Evolutionary conservation across 1,140 invertebrate genomes (phyloP).

Genomic region (Drosophila watanabei): DNA sequence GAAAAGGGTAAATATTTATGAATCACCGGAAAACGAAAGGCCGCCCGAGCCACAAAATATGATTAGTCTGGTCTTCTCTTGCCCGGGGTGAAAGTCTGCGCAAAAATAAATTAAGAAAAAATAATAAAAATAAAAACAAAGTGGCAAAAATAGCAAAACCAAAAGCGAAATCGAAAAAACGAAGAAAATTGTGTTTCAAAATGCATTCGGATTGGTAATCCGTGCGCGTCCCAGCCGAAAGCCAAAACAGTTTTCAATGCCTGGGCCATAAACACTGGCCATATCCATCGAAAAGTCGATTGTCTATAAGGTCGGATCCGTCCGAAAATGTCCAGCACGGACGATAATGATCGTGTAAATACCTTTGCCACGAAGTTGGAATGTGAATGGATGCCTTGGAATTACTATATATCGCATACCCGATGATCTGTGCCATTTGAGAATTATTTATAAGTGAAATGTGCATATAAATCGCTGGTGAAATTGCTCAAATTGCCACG

Average conservation of each 20-base stretch:
- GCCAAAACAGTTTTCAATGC: constrained; percentile 71
- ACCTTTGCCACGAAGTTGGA: constrained; percentile 26
- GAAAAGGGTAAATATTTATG: constrained; percentile 80
- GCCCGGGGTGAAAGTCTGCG: constrained; percentile 65
- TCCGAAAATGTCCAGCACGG: constrained; percentile 36
- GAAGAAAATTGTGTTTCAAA: constrained; percentile 39
- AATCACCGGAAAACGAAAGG: constrained; percentile 14
- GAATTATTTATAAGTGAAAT: constrained; percentile 25
- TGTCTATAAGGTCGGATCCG: constrained; percentile 27
- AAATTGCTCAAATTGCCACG: constrained; percentile 18
- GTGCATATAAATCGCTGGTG: constrained; percentile 14
- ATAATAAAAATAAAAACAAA: constrained; percentile 7
- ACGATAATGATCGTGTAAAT: constrained; percentile 46
- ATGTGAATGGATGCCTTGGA: constrained; percentile 24
- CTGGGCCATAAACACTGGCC: constrained; percentile 68
- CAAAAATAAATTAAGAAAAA: constrained; percentile 15
- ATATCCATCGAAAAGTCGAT: constrained; percentile 21
- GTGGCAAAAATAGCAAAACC: constrained; percentile 11
- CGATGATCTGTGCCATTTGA: constrained; percentile 19
- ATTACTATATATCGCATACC: constrained; percentile 10
- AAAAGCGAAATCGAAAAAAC: constrained; percentile 23
- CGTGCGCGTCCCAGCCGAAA: constrained; percentile 47
- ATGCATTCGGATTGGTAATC: constrained; percentile 60
- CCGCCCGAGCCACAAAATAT: constrained; percentile 17
- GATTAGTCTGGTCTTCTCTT: constrained; percentile 36